Percentiles rank a stretch among this genome's conserved stretches.
These are phyloP conservation scores for Paedocypris sp. DNA, from an alignment of 2,113 vertebrate genomes.

Conservation along the genomic window DNA sequence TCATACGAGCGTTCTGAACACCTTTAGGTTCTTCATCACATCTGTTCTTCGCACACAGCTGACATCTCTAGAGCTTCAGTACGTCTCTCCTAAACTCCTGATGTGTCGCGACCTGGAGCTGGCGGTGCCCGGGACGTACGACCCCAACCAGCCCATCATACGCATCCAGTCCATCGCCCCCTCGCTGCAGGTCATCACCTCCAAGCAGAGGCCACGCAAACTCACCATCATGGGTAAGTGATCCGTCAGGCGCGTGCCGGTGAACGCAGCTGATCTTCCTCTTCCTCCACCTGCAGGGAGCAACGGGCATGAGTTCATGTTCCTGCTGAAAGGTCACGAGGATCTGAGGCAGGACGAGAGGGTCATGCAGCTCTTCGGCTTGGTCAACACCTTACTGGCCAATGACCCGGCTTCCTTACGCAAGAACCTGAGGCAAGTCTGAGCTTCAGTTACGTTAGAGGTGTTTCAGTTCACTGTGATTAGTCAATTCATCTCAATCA, in stretches of 20 bases:
- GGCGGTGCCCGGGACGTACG: conserved; percentile 90
- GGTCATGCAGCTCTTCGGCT: conserved; percentile 96
- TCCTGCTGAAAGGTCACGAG: conserved; percentile 94
- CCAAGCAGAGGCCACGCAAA: conserved; percentile 94
- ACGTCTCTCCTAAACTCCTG: conserved; percentile 92
- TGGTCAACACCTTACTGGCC: conserved; percentile 93
- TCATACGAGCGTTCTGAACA: too few species aligned
- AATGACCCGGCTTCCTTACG: conserved; percentile 96
- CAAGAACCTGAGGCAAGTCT: conserved; percentile 85
- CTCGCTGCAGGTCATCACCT: conserved; percentile 95
- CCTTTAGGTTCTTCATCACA: too few species aligned
- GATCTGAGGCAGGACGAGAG: conserved; percentile 93
- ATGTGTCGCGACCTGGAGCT: conserved; percentile 95
- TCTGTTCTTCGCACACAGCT: conserved; percentile 58
- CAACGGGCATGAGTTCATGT: conserved; percentile 96
- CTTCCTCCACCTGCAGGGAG: conserved; percentile 67
- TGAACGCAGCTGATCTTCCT: too few species aligned
- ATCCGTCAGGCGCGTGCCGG: neutral
- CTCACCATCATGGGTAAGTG: conserved; percentile 92
- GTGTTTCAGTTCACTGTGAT: too few species aligned
- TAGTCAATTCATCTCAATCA: too few species aligned
- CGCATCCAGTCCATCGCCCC: conserved; percentile 94
- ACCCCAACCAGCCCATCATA: conserved; percentile 94
- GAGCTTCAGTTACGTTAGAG: too few species aligned
- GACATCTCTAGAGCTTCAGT: conserved; percentile 91